These are phyloP conservation scores for Scaptodrosophila lebanonensis DNA, from an alignment of 1,140 invertebrate genomes.

Conservation along the genomic window DNA sequence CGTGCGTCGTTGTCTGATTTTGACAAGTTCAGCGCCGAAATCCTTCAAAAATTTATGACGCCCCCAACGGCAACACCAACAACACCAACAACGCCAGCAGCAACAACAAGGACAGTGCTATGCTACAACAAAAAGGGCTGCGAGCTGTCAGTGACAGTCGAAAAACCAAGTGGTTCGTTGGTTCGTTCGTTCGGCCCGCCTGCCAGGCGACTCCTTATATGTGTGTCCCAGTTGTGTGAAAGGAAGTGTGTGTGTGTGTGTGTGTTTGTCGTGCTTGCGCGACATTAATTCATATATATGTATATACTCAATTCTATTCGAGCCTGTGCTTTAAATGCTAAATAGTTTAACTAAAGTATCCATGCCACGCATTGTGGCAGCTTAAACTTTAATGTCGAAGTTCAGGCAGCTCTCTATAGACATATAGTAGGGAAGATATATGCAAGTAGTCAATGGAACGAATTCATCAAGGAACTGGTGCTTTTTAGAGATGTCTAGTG, in stretches of 20 bases:
- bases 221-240: slow-evolving; percentile 41
- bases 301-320: slow-evolving; percentile 24
- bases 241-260: slow-evolving; percentile 19
- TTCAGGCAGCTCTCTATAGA: no score
- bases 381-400: no score
- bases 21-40: slow-evolving; percentile 76
- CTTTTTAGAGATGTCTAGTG: no score
- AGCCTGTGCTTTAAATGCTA: slow-evolving; percentile 51
- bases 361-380: no score
- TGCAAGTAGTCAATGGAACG: no score
- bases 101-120: not conserved
- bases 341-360: no score
- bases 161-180: no score
- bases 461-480: no score
- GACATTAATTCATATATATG: slow-evolving; percentile 63
- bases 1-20: slow-evolving; percentile 54
- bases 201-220: no score
- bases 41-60: slow-evolving; percentile 74
- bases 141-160: slow-evolving; percentile 58
- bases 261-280: slow-evolving; percentile 61
- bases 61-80: slow-evolving; percentile 6
- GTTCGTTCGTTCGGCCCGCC: no score
- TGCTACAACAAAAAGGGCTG: not conserved
- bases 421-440: no score
- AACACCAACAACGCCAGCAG: slow-evolving; percentile 6